These are phyloP conservation scores for Mystacornis crossleyi DNA, from an alignment of 2,113 vertebrate genomes.

Conservation along the genomic window DNA sequence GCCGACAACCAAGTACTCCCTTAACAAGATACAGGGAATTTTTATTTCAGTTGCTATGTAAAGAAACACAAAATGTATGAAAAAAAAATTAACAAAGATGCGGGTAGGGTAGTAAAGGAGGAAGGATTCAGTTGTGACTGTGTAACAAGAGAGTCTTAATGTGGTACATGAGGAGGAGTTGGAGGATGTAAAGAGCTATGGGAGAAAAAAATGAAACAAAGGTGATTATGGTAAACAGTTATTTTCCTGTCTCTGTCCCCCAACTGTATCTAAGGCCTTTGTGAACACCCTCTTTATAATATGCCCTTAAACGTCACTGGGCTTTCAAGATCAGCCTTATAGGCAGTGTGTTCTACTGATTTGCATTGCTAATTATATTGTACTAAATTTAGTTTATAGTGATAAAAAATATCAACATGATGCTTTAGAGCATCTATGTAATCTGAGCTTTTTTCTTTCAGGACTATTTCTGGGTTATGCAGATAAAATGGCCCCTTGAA, in stretches of 20 bases:
- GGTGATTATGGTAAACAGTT: constrained; percentile 17
- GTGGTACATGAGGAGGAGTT: not conserved
- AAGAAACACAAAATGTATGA: constrained; percentile 1
- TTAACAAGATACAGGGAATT: not conserved
- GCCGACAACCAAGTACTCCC: not conserved
- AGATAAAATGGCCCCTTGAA: constrained; percentile 55
- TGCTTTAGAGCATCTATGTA: constrained; percentile 3
- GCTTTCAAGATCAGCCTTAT: not conserved
- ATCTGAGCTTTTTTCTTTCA: constrained; percentile 14
- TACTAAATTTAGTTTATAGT: constrained; percentile 43
- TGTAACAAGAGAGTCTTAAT: not conserved
- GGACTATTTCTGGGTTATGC: constrained; percentile 36
- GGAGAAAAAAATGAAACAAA: constrained; percentile 45
- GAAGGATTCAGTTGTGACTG: not conserved
- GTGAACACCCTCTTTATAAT: not conserved
- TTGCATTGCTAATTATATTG: constrained; percentile 53
- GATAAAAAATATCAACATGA: constrained; percentile 39
- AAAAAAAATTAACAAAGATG: constrained; percentile 13
- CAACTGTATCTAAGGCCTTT: not conserved
- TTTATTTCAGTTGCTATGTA: constrained; percentile 35
- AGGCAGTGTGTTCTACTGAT: not conserved
- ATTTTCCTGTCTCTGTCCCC: constrained; percentile 27
- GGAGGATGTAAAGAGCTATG: constrained; percentile 14
- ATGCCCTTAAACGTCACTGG: constrained; percentile 55
- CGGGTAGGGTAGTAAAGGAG: not conserved